phyloP scores from a whole-genome alignment of 1,140 invertebrate genomes.

The Pemphigus obesinymphae region DNA sequence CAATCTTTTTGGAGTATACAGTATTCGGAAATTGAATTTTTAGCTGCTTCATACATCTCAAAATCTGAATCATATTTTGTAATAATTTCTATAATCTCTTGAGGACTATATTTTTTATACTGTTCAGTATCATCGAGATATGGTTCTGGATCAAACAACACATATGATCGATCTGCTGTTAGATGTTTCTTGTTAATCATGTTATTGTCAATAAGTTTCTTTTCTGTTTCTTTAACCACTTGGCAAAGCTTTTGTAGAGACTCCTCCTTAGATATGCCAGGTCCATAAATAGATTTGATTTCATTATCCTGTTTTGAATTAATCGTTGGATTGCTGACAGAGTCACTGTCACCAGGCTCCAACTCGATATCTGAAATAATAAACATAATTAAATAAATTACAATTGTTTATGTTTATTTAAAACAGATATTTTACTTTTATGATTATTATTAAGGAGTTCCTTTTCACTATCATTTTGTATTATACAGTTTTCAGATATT shows the following conservation, averaged over 20 bases:
- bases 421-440: not conserved
- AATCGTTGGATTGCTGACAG: not conserved
- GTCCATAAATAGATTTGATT: not conserved
- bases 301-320: not conserved
- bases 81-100: not conserved
- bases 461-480: not conserved
- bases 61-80: slow-evolving; percentile 17
- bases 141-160: slow-evolving; percentile 29
- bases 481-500: not conserved
- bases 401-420: not conserved
- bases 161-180: not conserved
- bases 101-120: not conserved
- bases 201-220: not conserved
- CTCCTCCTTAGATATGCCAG: not conserved
- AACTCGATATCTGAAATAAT: not conserved
- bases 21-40: not conserved
- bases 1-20: not conserved
- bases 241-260: not conserved
- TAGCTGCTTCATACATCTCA: not conserved
- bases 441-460: not conserved
- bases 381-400: not conserved
- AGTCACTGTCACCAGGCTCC: not conserved
- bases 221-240: slow-evolving; percentile 8
- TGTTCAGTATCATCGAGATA: not conserved
- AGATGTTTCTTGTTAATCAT: not conserved